A percentile compares a stretch with the other conserved stretches of the same genome.
Conservation (phyloP, 2,113 vertebrate genomes). For the Epinephelus moara region DNA sequence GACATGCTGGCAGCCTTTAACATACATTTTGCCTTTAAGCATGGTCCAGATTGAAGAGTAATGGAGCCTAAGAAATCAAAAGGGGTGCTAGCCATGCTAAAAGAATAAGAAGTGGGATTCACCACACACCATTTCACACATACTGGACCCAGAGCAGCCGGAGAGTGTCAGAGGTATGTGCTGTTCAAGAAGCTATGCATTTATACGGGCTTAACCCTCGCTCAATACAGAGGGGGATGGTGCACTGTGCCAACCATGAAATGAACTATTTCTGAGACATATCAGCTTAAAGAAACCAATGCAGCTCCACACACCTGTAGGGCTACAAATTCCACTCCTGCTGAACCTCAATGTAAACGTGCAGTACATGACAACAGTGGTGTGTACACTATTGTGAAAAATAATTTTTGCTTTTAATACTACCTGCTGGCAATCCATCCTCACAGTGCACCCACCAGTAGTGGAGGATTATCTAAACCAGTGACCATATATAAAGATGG, state of each 20-base stretch:
- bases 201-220: constrained; percentile 58
- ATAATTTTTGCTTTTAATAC: not conserved
- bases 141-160: constrained; percentile 40
- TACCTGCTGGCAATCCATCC: not conserved
- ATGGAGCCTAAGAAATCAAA: constrained; percentile 79
- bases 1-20: constrained; percentile 43
- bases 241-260: constrained; percentile 72
- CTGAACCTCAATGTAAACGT: constrained; percentile 27
- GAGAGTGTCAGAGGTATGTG: constrained; percentile 59
- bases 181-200: constrained; percentile 67
- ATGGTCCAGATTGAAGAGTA: constrained; percentile 74
- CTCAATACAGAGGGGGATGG: constrained; percentile 56
- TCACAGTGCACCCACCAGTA: not conserved
- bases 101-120: constrained; percentile 71
- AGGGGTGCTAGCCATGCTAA: constrained; percentile 61
- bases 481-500: too few relatives aligned
- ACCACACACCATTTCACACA: constrained; percentile 79
- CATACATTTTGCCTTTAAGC: constrained; percentile 70
- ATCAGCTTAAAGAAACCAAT: constrained; percentile 39
- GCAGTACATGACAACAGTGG: not conserved
- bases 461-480: not conserved
- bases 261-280: constrained; percentile 71
- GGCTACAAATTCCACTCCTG: constrained; percentile 38
- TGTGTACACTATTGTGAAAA: not conserved
- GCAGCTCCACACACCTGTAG: constrained; percentile 46